These are phyloP conservation scores for Druon quercuslanigerum DNA, from an alignment of 1,140 invertebrate species.

Conservation along the genomic window DNA sequence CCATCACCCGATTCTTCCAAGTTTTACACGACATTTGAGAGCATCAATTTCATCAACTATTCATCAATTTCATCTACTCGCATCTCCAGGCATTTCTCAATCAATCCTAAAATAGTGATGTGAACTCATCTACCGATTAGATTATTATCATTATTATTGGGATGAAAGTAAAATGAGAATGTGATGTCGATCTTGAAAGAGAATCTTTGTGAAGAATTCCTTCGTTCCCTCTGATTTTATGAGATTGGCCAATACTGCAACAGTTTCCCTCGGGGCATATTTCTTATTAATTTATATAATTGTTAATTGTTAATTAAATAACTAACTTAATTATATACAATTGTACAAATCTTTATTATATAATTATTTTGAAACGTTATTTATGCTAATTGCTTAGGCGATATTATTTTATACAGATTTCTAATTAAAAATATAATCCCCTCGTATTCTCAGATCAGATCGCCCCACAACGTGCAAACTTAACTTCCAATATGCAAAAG, in stretches of 20 bases:
- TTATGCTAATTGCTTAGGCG: conserved; percentile 16
- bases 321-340: conserved; percentile 31
- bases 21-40: too few relatives aligned
- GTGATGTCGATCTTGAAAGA: neutral
- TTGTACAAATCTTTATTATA: conserved; percentile 28
- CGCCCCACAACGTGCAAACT: neutral
- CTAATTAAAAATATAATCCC: conserved; percentile 26
- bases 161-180: neutral
- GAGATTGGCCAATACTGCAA: conserved; percentile 31
- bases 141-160: neutral
- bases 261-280: neutral
- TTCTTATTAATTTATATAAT: neutral
- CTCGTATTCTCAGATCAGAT: conserved; percentile 8
- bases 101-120: neutral
- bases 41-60: neutral
- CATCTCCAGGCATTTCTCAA: conserved; percentile 5
- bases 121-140: neutral
- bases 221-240: conserved; percentile 12
- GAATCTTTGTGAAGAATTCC: neutral
- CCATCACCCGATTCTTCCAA: too few relatives aligned
- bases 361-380: neutral
- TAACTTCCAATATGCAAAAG: conserved; percentile 20
- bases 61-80: neutral
- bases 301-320: conserved; percentile 19
- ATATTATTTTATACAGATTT: conserved; percentile 28